Evolutionary conservation across 2,113 vertebrate genomes (phyloP).

Genomic region (Syngnathoides biaculeatus): DNA sequence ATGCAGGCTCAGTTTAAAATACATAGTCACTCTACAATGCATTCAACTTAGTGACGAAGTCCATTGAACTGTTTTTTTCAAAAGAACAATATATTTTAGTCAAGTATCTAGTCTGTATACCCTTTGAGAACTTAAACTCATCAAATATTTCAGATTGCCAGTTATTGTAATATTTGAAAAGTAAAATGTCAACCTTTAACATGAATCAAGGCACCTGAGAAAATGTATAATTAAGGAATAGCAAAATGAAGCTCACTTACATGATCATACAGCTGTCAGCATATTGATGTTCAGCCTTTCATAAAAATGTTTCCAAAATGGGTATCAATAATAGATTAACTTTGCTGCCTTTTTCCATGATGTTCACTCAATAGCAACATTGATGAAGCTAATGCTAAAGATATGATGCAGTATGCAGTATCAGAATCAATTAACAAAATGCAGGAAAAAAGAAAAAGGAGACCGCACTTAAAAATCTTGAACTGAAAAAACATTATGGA

Average conservation of each 20-base stretch:
- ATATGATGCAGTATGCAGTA: too few relatives aligned
- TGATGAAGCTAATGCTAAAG: background rate
- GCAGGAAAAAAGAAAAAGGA: background rate
- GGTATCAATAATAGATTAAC: constrained; percentile 72
- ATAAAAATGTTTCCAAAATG: constrained; percentile 53
- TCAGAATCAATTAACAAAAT: too few relatives aligned
- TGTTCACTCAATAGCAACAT: constrained; percentile 46
- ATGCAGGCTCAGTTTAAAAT: too few relatives aligned
- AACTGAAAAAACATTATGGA: too few relatives aligned
- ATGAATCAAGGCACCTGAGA: constrained; percentile 15
- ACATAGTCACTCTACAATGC: too few relatives aligned
- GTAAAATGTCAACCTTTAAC: background rate
- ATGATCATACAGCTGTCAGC: constrained; percentile 34
- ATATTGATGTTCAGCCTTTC: constrained; percentile 23
- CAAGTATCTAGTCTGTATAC: background rate
- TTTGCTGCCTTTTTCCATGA: constrained; percentile 46
- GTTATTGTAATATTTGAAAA: background rate
- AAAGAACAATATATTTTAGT: background rate
- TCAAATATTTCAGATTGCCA: background rate
- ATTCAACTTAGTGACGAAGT: background rate
- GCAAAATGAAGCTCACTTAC: constrained; percentile 20
- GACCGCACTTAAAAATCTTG: too few relatives aligned
- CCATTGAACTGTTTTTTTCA: background rate
- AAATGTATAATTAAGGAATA: constrained; percentile 32
- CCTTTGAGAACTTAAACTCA: background rate